A percentile compares a stretch with the other conserved stretches of the same genome.
Conservation (phyloP, 2,113 vertebrate genomes). For the Myrmecophaga tridactyla region DNA sequence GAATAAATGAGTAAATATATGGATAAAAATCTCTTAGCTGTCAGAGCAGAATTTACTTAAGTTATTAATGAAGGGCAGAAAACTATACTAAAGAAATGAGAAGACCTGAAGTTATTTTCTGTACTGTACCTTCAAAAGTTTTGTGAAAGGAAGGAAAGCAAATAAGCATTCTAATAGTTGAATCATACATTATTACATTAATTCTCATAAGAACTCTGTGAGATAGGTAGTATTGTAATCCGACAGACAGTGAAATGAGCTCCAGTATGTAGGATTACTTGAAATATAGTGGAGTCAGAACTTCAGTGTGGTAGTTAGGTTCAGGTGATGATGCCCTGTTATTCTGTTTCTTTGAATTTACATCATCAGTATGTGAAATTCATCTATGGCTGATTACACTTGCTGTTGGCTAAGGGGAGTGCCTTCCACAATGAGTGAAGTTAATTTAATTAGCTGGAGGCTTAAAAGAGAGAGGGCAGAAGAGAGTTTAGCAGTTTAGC, state of each 20-base stretch:
- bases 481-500: no score
- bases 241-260: conserved; percentile 20
- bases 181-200: neutral
- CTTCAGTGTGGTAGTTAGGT: no score
- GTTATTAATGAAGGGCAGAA: neutral
- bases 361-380: no score
- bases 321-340: no score
- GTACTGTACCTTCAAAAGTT: neutral
- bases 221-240: neutral
- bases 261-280: neutral
- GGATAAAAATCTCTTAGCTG: neutral
- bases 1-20: neutral
- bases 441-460: no score
- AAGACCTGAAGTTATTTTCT: neutral
- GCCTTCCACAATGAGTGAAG: no score
- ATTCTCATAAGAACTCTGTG: neutral
- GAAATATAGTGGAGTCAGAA: neutral
- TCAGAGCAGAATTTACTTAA: neutral
- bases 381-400: no score
- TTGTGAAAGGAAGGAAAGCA: neutral
- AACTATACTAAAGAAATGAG: neutral
- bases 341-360: no score
- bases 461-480: no score
- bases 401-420: no score
- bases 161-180: neutral